These are phyloP conservation scores for Pyralis farinalis DNA, from an alignment of 2,888 invertebrate genomes.

Conservation along the genomic window DNA sequence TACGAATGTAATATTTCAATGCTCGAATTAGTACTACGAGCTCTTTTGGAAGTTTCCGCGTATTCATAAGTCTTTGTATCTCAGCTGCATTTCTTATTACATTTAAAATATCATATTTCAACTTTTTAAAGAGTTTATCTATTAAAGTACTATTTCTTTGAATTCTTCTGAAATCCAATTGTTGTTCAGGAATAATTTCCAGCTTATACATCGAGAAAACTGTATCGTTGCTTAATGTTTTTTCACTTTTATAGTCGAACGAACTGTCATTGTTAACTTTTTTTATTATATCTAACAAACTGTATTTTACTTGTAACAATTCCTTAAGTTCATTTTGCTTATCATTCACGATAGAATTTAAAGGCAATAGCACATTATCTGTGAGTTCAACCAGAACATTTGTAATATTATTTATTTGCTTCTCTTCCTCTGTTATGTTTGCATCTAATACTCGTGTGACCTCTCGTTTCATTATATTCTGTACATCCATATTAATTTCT, in stretches of 20 bases:
- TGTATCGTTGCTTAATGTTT: slow-evolving; percentile 15
- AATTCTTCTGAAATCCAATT: slow-evolving; percentile 24
- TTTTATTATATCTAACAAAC: slow-evolving; percentile 34
- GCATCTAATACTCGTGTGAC: slow-evolving; percentile 12
- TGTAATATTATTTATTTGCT: slow-evolving; percentile 6
- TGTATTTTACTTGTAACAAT: slow-evolving; percentile 37
- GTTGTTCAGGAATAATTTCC: slow-evolving; percentile 29
- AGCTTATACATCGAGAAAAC: slow-evolving; percentile 34
- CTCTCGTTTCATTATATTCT: slow-evolving; percentile 48
- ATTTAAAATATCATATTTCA: slow-evolving; percentile 51
- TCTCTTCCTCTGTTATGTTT: slow-evolving; percentile 10
- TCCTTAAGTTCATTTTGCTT: slow-evolving; percentile 46
- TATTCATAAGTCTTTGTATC: slow-evolving; percentile 34
- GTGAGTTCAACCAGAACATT: slow-evolving; percentile 22
- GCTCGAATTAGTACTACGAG: slow-evolving; percentile 37
- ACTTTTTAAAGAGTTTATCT: slow-evolving; percentile 37
- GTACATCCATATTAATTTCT: slow-evolving; percentile 16
- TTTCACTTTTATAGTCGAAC: slow-evolving; percentile 14
- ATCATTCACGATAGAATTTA: slow-evolving; percentile 40
- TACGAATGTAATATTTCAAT: slow-evolving; percentile 43
- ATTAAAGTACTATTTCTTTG: slow-evolving; percentile 17
- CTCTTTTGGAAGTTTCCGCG: slow-evolving; percentile 30
- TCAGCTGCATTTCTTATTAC: slow-evolving; percentile 40
- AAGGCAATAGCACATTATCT: slow-evolving; percentile 31
- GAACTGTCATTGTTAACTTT: slow-evolving; percentile 20